Base-by-base conservation (phyloP, 2,888 invertebrate species). In the Arenicola marina region DNA sequence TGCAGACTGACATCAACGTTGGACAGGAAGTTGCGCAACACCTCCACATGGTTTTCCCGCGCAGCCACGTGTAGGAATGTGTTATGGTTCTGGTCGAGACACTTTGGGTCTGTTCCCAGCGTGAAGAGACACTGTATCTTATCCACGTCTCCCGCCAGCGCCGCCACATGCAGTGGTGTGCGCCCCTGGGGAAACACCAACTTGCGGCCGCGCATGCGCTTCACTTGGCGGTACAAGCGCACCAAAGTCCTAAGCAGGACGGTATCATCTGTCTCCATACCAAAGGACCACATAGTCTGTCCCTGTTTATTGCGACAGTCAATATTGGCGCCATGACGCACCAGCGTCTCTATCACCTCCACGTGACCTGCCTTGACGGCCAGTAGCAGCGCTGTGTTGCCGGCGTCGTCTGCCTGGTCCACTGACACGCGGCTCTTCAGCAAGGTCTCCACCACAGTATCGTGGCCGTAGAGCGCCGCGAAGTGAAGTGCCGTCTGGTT, bases 401-500 rank as follows among this genome's bases (percentile, higher is more conserved):
- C 80, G 11, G 69, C 66, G 60, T 77, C 78, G 56, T 80, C 83
- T 43, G 75, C 72, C 44, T 73, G 72, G 61, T 83, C 76, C 1
- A 80, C 68, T 26, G 34, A 29, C 11, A 62, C 59, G 2, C 56
- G 51, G 28, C 59, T 21, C 2, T 61, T 46, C 11, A 71, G 38
- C 46, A 71, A 29, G 4, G 66, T 38, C 38, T 80, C 77, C 1
- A 69, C 51, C 45, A 75, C 73, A 61, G 80, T 76, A 2, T 78
- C 67, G 62, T 76, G 73, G 7, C 83, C 83, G 68, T 81, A 77
- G 44, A 75, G 72, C 1, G 82, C 80, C 11, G 84, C 84, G 53
- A 80, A 78, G 59, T 84, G 84, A 7, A 84, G 74, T 2, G 82
- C 78, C 31, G 77, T 76, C 62, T 76, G 74, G 31, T 76, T 75